phyloP scores from a whole-genome alignment of 1,140 invertebrate species.

The Epicauta chinensis region DNA sequence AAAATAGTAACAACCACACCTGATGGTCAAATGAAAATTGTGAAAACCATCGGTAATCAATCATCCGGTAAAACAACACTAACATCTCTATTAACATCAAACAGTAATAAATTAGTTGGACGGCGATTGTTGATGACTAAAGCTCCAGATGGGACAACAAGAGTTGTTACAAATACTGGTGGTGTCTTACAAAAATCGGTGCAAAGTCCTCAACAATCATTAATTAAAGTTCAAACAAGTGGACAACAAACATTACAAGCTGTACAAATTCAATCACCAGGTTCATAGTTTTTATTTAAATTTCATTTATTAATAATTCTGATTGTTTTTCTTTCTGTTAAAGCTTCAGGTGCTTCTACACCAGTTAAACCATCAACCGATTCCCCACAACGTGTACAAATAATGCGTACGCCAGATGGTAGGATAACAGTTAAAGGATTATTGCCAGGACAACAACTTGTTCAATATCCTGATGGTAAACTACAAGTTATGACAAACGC shows the following conservation, averaged over 20 bases:
- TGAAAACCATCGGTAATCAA: conserved; percentile 54
- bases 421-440: conserved; percentile 88
- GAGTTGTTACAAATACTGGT: conserved; percentile 58
- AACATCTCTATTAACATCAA: conserved; percentile 58
- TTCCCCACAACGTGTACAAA: conserved; percentile 79
- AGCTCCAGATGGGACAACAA: conserved; percentile 68
- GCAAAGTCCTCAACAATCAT: conserved; percentile 26
- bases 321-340: too few species aligned
- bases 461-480: conserved; percentile 90
- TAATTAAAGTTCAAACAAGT: conserved; percentile 38
- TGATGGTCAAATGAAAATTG: conserved; percentile 56
- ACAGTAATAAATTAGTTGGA: conserved; percentile 60
- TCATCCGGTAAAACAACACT: conserved; percentile 59
- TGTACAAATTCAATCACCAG: conserved; percentile 29
- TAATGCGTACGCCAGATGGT: conserved; percentile 81
- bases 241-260: conserved; percentile 25
- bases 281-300: conserved; percentile 17
- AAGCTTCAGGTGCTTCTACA: conserved; percentile 23
- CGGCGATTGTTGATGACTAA: conserved; percentile 76
- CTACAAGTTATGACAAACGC: conserved; percentile 74
- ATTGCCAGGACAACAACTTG: conserved; percentile 86
- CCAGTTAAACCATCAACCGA: conserved; percentile 42
- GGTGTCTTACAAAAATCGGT: conserved; percentile 49
- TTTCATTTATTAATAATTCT: not conserved
- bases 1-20: conserved; percentile 28